A percentile compares a stretch with the other conserved stretches of the same genome.
phyloP scores from a whole-genome alignment of 2,113 vertebrate genomes.

The Vulpes lagopus region DNA sequence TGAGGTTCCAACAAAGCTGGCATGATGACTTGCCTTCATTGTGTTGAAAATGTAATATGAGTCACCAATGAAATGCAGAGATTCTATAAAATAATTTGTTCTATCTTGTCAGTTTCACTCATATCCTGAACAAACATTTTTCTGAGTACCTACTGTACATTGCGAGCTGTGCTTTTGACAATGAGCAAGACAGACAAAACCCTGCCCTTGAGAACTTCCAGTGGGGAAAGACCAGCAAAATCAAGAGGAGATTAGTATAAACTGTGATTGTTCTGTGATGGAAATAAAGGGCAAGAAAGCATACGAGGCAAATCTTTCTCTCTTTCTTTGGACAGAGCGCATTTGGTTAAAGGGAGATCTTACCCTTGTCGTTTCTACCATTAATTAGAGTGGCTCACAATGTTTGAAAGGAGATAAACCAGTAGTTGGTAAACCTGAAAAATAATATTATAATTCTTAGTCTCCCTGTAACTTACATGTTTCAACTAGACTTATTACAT shows the following conservation, averaged over 20 bases:
- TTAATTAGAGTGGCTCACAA: background rate
- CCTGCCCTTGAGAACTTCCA: background rate
- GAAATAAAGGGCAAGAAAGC: constrained; percentile 19
- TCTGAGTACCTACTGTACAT: background rate
- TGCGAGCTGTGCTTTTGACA: background rate
- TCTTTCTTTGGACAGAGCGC: background rate
- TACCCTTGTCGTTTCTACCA: background rate
- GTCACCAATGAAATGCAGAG: background rate
- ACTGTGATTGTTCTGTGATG: background rate
- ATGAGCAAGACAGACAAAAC: background rate
- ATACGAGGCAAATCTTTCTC: background rate
- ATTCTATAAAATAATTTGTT: background rate
- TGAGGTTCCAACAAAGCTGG: background rate
- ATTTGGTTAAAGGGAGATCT: background rate
- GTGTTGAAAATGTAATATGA: background rate
- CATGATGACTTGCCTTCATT: constrained; percentile 2
- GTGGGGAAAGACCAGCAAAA: background rate
- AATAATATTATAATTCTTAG: background rate
- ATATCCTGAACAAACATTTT: background rate
- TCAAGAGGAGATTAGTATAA: background rate
- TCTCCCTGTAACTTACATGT: background rate
- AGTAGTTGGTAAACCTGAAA: background rate
- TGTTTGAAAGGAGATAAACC: background rate
- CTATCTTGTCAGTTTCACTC: background rate
- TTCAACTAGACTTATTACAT: background rate